phyloP scores from a whole-genome alignment of 2,797 vertebrate genomes.

The Artibeus jamaicensis region DNA sequence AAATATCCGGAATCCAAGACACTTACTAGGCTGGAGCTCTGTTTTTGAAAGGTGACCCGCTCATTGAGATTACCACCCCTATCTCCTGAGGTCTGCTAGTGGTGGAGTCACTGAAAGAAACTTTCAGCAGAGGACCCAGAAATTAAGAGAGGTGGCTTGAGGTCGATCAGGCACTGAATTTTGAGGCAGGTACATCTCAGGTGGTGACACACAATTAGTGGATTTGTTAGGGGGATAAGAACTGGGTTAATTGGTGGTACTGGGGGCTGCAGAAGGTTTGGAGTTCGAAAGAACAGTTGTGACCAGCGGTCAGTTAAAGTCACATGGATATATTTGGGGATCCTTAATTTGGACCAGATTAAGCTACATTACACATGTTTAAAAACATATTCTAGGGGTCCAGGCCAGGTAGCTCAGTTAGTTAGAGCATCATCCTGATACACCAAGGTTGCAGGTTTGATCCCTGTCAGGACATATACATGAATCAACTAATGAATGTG shows the following conservation, averaged over 20 bases:
- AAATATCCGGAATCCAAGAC: background rate
- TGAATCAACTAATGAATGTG: background rate
- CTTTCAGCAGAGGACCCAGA: background rate
- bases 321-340: conserved; percentile 69
- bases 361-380: conserved; percentile 58
- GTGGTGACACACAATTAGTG: conserved; percentile 29
- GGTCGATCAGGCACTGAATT: conserved; percentile 51
- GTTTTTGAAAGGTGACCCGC: background rate
- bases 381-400: background rate
- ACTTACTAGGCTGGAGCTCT: background rate
- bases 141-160: background rate
- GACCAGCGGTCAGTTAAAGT: conserved; percentile 74
- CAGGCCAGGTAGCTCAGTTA: background rate
- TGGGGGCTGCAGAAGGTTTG: conserved; percentile 64
- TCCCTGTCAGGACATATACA: background rate
- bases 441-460: background rate
- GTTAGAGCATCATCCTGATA: background rate
- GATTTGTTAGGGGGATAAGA: conserved; percentile 20
- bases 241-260: conserved; percentile 58
- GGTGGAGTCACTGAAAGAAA: background rate
- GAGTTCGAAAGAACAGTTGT: conserved; percentile 64
- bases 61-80: background rate
- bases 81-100: background rate
- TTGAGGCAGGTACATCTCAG: conserved; percentile 25
- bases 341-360: conserved; percentile 77